Base-by-base conservation (phyloP, 2,888 invertebrate species). In the Antheraea assamensis region DNA sequence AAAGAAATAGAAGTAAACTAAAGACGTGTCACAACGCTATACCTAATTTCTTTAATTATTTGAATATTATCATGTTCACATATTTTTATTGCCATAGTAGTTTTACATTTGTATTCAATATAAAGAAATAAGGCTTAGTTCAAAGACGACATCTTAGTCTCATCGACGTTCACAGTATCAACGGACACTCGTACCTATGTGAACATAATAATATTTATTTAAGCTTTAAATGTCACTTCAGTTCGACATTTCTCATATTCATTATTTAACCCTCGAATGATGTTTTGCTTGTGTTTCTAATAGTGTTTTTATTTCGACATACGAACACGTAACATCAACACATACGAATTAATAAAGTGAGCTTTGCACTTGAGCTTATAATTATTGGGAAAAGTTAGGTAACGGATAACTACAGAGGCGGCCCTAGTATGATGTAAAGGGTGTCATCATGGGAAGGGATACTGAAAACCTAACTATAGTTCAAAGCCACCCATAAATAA, bases 181-280 rank as follows among this genome's bases (percentile, higher is more conserved):
- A 17, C 13, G 30, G 30, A 35, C 27, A 49, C n/a, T 73, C 17
- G 61, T 70, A n/a, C n/a, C n/a, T n/a, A 76, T 81, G 77, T 77
- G 75, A 77, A 77, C 78, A 76, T 42, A 78, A 77, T 78, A 71
- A 76, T 76, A 58, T 3, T 55, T 79, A 77, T 79, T 82, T 80
- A 47, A 55, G 77, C 80, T 79, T 79, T 47, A 81, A 78, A 74
- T 80, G 72, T 74, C 73, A 79, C 77, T 83, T 81, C 52, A 52
- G 77, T 78, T 80, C 76, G 75, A 71, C 74, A 15, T 68, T 35
- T n/a, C 35, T 19, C n/a, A 35, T 72, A 42, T 68, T 35, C 68
- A 68, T 68, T n/a, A 64, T 68, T 68, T 35, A 68, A 68, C n/a
- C 10, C 68, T 68, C 61, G 61, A 64, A n/a, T 68, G 68, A 35